A percentile compares a stretch with the other conserved stretches of the same genome.
These are phyloP conservation scores for Podarcis siculus DNA, from an alignment of 2,797 vertebrate species.

Conservation along the genomic window DNA sequence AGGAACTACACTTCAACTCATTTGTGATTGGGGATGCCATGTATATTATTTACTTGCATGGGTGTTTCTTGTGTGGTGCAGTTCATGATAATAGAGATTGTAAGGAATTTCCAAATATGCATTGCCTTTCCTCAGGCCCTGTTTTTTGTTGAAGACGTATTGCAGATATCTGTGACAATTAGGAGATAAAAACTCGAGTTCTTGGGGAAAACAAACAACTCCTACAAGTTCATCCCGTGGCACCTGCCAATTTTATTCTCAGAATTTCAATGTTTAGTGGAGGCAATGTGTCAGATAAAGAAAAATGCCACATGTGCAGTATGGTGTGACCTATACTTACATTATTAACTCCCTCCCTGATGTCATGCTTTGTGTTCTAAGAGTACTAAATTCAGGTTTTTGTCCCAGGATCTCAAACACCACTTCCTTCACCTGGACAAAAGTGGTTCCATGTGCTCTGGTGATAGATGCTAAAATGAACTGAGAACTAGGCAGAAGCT, in stretches of 20 bases:
- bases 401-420: slow-evolving; percentile 52
- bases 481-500: slow-evolving; percentile 25
- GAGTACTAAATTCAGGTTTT: slow-evolving; percentile 53
- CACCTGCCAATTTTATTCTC: rapidly evolving
- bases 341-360: slow-evolving; percentile 44
- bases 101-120: background rate
- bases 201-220: rapidly evolving
- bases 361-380: slow-evolving; percentile 53
- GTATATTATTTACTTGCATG: background rate
- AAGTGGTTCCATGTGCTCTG: slow-evolving; percentile 37
- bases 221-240: background rate
- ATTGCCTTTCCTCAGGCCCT: background rate
- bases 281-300: background rate
- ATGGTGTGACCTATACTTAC: background rate
- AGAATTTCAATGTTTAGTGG: background rate
- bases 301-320: slow-evolving; percentile 29
- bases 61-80: background rate
- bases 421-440: slow-evolving; percentile 44
- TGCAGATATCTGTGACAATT: background rate
- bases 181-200: background rate
- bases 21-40: background rate
- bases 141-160: background rate
- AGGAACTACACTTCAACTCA: background rate
- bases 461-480: slow-evolving; percentile 14
- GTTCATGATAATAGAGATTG: slow-evolving; percentile 2